Base-by-base conservation (phyloP, 1,140 invertebrate species). In the Pseudomyrmex cubaensis region DNA sequence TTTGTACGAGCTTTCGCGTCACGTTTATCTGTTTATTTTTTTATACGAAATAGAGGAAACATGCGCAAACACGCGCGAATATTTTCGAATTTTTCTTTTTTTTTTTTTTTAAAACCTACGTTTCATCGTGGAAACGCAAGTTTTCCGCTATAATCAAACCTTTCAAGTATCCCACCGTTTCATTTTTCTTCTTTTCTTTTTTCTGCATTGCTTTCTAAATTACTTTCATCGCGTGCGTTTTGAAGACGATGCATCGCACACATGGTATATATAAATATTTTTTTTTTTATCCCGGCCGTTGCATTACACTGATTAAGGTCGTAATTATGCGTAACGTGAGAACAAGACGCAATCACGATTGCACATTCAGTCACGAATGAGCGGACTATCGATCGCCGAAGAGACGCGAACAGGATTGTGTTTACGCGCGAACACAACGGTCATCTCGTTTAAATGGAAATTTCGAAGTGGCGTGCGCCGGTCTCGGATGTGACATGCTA, bases 371-470 rank as follows among this genome's bases (percentile, higher is more conserved):
- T 78, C 54, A 48, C 54, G 52, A 48, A 25, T 44, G 76, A 59
- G 66, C 44, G 52, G 64, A 15, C 44, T 46, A 80, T 80, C 66
- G 76, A 80, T 80, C 66, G 66, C 7, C 20, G 22, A n/a, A 62
- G 66, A 80, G 64, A 54, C 54, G 66, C 76, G 76, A 72, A 80
- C 35, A 35, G 35, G 35, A 35, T 35, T 35, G 35, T 70, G 44
- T 25, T 22, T 67, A 54, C 25, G 10, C 17, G 20, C n/a, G 59
- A 17, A 20, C 48, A n/a, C 61, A 57, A 80, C 54, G 66, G 46
- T 80, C 76, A 50, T 72, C 54, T 80, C 76, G 76, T 80, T 80
- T 80, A 59, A 66, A 80, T 80, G 76, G 76, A 80, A 80, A 80
- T 80, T 66, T 72, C 54, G 76, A 80, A 80, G 59, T 80, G 66